phyloP scores from a whole-genome alignment of 2,888 invertebrate genomes.

The Desoria tigrina region DNA sequence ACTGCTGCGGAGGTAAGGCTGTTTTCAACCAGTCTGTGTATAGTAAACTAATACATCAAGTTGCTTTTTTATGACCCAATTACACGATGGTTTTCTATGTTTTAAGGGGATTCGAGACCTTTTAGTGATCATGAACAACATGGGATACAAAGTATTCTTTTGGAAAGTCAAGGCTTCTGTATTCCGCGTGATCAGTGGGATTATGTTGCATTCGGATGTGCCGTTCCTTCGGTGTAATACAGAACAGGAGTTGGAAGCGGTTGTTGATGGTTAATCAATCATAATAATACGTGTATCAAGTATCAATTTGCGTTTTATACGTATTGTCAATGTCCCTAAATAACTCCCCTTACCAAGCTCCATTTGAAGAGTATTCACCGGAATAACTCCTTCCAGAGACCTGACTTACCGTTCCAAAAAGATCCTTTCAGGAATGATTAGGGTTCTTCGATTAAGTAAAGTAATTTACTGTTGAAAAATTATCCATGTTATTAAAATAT shows the following conservation, averaged over 20 bases:
- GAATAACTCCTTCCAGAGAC: too few species aligned
- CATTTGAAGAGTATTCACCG: too few species aligned
- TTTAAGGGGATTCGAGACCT: conserved; percentile 6
- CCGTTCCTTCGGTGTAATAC: conserved; percentile 67
- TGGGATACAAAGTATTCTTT: conserved; percentile 19
- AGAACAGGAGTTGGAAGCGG: conserved; percentile 66
- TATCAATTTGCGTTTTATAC: not conserved
- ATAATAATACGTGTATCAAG: not conserved
- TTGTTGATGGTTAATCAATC: conserved; percentile 61
- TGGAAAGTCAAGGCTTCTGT: conserved; percentile 63
- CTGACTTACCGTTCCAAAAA: too few species aligned
- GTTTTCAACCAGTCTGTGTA: conserved; percentile 54
- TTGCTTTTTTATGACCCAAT: too few species aligned
- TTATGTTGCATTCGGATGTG: conserved; percentile 56
- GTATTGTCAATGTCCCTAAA: too few species aligned
- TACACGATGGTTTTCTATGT: not conserved
- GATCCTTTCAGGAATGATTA: too few species aligned
- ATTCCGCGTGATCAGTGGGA: conserved; percentile 69
- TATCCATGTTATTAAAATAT: too few species aligned
- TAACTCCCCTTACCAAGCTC: too few species aligned
- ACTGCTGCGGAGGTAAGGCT: conserved; percentile 71
- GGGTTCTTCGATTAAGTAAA: too few species aligned
- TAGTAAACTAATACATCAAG: too few species aligned
- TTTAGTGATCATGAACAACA: conserved; percentile 11
- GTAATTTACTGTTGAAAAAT: too few species aligned